A percentile compares a stretch with the other conserved stretches of the same genome.
phyloP scores from a whole-genome alignment of 2,797 vertebrate species.

The Sternotherus odoratus region DNA sequence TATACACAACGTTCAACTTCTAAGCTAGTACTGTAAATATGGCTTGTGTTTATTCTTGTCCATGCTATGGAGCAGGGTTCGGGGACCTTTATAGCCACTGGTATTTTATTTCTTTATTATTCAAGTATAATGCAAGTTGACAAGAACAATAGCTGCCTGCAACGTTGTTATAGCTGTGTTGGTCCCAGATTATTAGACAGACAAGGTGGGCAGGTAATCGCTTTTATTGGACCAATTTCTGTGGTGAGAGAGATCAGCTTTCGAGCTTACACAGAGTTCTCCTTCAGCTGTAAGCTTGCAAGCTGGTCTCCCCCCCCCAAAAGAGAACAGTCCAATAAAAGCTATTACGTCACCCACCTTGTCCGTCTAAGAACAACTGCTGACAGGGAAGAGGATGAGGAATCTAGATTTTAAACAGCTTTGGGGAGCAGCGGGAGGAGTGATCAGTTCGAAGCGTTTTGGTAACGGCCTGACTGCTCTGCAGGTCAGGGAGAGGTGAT shows the following conservation, averaged over 20 bases:
- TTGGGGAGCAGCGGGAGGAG: neutral
- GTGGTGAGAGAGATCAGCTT: neutral
- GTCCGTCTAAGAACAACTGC: neutral
- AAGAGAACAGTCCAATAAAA: neutral
- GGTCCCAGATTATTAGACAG: neutral
- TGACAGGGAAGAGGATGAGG: neutral
- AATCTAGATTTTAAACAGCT: constrained; percentile 2
- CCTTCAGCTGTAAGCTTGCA: neutral
- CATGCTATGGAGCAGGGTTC: neutral
- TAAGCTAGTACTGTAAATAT: neutral
- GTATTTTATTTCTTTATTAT: neutral
- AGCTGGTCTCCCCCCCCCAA: neutral
- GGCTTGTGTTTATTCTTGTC: neutral
- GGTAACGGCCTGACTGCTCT: accelerated
- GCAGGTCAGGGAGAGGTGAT: neutral
- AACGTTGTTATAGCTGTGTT: neutral
- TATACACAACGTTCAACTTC: neutral
- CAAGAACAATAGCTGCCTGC: neutral
- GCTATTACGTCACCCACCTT: neutral
- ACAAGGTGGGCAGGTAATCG: neutral
- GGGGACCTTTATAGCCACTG: neutral
- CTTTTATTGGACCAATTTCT: neutral
- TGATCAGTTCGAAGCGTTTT: accelerated
- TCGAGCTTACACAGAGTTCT: neutral
- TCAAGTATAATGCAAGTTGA: neutral